These are phyloP conservation scores for Lasioglossum calceatum DNA, from an alignment of 2,888 invertebrate species.

Conservation along the genomic window DNA sequence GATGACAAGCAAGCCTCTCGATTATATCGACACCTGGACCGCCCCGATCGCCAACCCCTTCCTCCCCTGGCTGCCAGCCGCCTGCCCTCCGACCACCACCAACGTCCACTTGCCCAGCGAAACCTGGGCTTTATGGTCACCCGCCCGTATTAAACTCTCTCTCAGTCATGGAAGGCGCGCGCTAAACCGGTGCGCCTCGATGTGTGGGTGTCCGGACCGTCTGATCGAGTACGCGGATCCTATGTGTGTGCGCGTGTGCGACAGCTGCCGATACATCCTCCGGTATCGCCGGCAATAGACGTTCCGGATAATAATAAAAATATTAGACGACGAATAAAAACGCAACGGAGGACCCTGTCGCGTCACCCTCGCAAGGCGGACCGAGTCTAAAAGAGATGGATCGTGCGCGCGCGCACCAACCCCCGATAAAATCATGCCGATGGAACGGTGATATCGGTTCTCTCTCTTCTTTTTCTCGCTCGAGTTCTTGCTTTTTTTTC, in stretches of 20 bases:
- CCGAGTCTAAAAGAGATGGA: constrained; percentile 63
- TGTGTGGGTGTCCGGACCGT: not conserved
- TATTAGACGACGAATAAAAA: constrained; percentile 50
- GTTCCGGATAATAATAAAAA: constrained; percentile 62
- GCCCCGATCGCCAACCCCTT: constrained; percentile 43
- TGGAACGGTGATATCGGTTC: constrained; percentile 29
- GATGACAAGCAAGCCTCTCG: constrained; percentile 78
- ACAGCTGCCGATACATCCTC: constrained; percentile 71
- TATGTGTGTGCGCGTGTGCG: constrained; percentile 5
- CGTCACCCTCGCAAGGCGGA: constrained; percentile 19
- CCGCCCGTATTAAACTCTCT: constrained; percentile 73
- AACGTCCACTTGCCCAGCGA: constrained; percentile 55
- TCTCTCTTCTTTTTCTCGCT: not conserved
- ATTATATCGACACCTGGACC: constrained; percentile 81
- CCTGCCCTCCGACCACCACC: not conserved
- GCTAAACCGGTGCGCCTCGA: constrained; percentile 47
- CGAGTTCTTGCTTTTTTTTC: not conserved
- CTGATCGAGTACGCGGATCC: not conserved
- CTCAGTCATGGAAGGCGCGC: constrained; percentile 56
- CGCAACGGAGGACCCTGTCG: not conserved
- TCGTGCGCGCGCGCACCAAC: constrained; percentile 31
- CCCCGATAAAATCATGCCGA: constrained; percentile 45
- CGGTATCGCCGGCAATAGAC: constrained; percentile 61
- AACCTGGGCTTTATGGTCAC: constrained; percentile 72
- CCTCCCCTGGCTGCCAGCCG: not conserved